Conservation (phyloP, 2,888 invertebrate genomes). For the Ophraella communa region DNA sequence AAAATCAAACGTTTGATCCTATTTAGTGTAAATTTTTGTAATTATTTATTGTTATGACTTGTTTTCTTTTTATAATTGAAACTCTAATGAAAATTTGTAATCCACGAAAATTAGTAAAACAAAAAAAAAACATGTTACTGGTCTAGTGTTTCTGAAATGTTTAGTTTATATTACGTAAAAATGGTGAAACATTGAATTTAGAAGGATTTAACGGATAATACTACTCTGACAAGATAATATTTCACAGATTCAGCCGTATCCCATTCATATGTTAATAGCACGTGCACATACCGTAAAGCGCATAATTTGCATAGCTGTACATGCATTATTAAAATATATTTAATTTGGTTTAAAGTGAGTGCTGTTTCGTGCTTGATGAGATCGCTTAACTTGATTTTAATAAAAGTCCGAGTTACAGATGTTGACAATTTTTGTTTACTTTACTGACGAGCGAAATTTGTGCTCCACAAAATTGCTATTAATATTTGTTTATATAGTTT, state of each 20-base stretch:
- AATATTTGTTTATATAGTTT: too few relatives aligned
- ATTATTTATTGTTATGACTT: too few relatives aligned
- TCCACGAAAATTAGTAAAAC: too few relatives aligned
- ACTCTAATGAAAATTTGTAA: too few relatives aligned
- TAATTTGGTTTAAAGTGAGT: conserved; percentile 4
- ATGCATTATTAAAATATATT: conserved; percentile 4
- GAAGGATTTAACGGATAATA: neutral
- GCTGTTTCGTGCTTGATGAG: conserved; percentile 1
- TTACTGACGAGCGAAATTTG: too few relatives aligned
- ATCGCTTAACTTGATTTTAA: neutral
- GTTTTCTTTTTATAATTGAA: too few relatives aligned
- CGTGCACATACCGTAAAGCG: neutral
- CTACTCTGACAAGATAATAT: neutral
- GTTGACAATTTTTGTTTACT: neutral
- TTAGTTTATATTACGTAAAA: neutral
- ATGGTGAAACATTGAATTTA: neutral
- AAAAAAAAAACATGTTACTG: too few relatives aligned
- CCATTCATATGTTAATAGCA: neutral
- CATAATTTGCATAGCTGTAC: neutral
- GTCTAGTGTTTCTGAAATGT: neutral
- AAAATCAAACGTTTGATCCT: too few relatives aligned
- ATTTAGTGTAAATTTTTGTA: too few relatives aligned
- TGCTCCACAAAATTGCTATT: too few relatives aligned
- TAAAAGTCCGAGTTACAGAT: neutral
- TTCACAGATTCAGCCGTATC: neutral